phyloP scores from a whole-genome alignment of 2,888 invertebrate species.

The Adelphocoris suturalis region DNA sequence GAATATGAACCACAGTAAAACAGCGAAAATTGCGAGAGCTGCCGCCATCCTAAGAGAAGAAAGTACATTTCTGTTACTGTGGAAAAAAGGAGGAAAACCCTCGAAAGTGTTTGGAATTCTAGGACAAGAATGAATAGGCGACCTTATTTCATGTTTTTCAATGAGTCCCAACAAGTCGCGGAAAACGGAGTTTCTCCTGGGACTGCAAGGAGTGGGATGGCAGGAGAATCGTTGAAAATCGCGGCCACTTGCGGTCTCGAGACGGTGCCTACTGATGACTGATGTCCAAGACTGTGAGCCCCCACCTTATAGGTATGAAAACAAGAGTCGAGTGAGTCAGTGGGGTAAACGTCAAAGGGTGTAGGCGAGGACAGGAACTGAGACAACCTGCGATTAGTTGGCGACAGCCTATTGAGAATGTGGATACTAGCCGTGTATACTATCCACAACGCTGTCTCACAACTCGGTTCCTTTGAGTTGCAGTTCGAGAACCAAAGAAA shows the following conservation, averaged over 20 bases:
- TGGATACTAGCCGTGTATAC: too few species aligned
- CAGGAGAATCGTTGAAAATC: not conserved
- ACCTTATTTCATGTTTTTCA: constrained; percentile 24
- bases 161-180: not conserved
- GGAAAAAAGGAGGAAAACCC: not conserved
- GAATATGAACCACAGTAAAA: constrained; percentile 90
- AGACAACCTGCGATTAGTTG: too few species aligned
- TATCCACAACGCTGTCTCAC: too few species aligned
- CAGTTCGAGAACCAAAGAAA: too few species aligned
- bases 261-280: not conserved
- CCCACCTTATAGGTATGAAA: not conserved
- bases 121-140: not conserved
- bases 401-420: too few species aligned
- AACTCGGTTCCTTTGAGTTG: too few species aligned
- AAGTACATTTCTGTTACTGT: not conserved
- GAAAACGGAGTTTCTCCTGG: not conserved
- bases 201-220: not conserved
- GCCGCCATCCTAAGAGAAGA: constrained; percentile 84
- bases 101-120: not conserved
- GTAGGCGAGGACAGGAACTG: constrained; percentile 27
- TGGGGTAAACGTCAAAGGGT: constrained; percentile 36
- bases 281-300: not conserved
- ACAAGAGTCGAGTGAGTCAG: constrained; percentile 17
- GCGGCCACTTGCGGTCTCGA: not conserved
- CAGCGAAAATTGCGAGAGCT: constrained; percentile 89